These are phyloP conservation scores for Hemithea aestivaria DNA, from an alignment of 2,888 invertebrate species.

Conservation along the genomic window DNA sequence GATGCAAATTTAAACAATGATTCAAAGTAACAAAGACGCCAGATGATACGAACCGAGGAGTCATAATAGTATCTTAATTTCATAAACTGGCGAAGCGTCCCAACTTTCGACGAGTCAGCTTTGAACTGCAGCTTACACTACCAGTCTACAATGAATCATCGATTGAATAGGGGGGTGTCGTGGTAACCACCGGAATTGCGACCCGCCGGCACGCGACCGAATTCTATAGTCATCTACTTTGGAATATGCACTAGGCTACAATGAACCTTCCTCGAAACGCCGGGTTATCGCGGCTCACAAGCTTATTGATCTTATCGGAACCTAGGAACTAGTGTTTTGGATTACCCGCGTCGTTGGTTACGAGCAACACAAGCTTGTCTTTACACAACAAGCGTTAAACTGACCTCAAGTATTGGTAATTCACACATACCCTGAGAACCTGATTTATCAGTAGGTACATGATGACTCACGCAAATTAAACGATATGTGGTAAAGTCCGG, in stretches of 20 bases:
- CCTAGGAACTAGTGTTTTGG: conserved; percentile 41
- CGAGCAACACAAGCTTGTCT: conserved; percentile 31
- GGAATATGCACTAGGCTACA: conserved; percentile 24
- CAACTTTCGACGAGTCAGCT: conserved; percentile 30
- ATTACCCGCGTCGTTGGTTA: conserved; percentile 45
- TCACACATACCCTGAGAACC: conserved; percentile 11
- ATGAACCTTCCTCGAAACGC: conserved; percentile 39
- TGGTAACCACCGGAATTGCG: conserved; percentile 54
- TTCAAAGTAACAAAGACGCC: conserved; percentile 4
- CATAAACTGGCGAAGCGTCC: conserved; percentile 46
- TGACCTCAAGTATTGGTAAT: conserved; percentile 8
- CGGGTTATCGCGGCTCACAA: conserved; percentile 66
- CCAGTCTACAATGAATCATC: conserved; percentile 43
- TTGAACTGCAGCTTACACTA: conserved; percentile 37
- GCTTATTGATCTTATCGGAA: conserved; percentile 64
- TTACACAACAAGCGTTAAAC: conserved; percentile 13
- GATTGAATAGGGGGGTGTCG: conserved; percentile 42
- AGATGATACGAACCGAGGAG: conserved; percentile 57
- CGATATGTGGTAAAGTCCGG: conserved; percentile 5
- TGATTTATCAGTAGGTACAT: not conserved
- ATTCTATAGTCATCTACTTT: conserved; percentile 36
- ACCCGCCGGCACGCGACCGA: conserved; percentile 40
- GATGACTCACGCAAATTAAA: conserved; percentile 2
- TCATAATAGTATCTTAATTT: conserved; percentile 71
- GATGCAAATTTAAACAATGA: conserved; percentile 1